Evolutionary conservation across 1,140 invertebrate species (phyloP), one percentile per base, ranked within the genome.

Genomic region (Macrobrachium nipponense): DNA sequence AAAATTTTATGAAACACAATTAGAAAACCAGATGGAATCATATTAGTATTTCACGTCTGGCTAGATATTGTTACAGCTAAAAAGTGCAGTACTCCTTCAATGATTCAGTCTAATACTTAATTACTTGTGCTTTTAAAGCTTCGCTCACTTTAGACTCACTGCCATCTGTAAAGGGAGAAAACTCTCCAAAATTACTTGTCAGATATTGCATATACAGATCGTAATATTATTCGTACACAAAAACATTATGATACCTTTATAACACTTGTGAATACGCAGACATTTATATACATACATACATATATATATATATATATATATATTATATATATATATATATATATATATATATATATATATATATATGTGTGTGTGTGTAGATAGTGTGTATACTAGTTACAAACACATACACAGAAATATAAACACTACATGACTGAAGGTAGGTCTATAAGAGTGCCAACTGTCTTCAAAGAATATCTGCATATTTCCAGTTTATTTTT

Each of bases 291-390:
- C 36, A 36, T 73, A 73, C 27, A 73, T 23, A 73, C 23, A 2
- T 61, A 18, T n/a, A 20, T 36, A 11, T 6, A 14, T 61, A 61
- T 61, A 5, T 20, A 62, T 62, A 62, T 79, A 62, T 79, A 61
- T 79, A 27, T 6, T 20, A 10, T 10, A 51, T 51, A 51, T 51
- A 51, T 6, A 51, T 51, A 51, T 51, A 51, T 51, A 66, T 66
- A 8, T 66, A 66, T 66, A 66, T 66, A 66, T 66, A 62, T 5
- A 5, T 79, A 61, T 62, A 14, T 61, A 64, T 4, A 62, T 79
- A 62, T 79, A 23, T 79, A 36, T 36, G 20, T 79, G 10, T 79
- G 20, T 79, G 60, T 79, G 20, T 43, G 27, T 62, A 64, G n/a
- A n/a, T n/a, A n/a, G n/a, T n/a, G n/a, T 77, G 2, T 77, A 60